A percentile compares a stretch with the other conserved stretches of the same genome.
Conservation (phyloP, 2,888 invertebrate genomes). For the Standfussiana lucernea region DNA sequence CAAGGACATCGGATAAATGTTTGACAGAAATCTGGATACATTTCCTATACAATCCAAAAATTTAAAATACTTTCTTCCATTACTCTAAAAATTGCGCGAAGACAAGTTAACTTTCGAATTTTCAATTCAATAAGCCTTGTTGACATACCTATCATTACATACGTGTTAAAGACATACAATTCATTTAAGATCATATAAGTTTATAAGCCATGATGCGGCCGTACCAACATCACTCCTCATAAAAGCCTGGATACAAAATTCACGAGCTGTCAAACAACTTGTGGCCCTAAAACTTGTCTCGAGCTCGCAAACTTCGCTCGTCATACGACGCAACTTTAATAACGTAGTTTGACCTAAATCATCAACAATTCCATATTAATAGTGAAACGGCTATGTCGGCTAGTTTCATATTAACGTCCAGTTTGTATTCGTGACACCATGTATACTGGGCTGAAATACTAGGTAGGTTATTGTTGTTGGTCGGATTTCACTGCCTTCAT, state of each 20-base stretch:
- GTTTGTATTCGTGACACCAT: slow-evolving; percentile 48
- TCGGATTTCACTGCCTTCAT: background rate
- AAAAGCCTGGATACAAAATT: slow-evolving; percentile 37
- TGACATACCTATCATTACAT: background rate
- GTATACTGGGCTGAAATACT: background rate
- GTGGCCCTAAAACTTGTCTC: slow-evolving; percentile 35
- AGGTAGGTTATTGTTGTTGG: background rate
- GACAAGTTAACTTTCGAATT: background rate
- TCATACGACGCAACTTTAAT: slow-evolving; percentile 40
- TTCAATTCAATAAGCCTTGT: background rate
- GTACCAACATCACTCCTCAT: background rate
- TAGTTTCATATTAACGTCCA: slow-evolving; percentile 55
- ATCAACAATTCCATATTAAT: slow-evolving; percentile 56
- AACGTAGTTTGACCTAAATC: slow-evolving; percentile 50
- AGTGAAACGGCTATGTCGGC: slow-evolving; percentile 25
- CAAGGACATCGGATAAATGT: background rate
- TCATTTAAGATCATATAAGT: slow-evolving; percentile 12
- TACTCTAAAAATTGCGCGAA: background rate
- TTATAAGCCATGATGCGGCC: slow-evolving; percentile 3
- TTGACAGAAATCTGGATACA: background rate
- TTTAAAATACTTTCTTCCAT: background rate
- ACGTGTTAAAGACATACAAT: background rate
- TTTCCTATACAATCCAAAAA: background rate
- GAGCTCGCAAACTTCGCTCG: slow-evolving; percentile 36
- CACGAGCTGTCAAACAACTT: slow-evolving; percentile 26